Conservation (phyloP, 2,888 invertebrate species). For the Congeria kusceri region DNA sequence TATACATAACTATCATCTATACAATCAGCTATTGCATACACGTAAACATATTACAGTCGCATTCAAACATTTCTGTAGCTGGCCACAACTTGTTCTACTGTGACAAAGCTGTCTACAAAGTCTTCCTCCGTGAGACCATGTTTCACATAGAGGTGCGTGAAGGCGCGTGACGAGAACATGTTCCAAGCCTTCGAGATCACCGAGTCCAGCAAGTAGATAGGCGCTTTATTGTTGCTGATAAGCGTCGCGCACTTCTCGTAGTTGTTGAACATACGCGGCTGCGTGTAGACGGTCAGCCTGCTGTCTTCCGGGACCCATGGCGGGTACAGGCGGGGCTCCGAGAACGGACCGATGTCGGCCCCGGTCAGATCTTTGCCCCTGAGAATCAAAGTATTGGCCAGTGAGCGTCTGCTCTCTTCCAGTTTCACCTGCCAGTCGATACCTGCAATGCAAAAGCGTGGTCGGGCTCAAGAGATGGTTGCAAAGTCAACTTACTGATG, state of each 20-base stretch:
- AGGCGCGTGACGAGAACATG: slow-evolving; percentile 85
- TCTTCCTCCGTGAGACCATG: slow-evolving; percentile 84
- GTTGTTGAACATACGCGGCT: slow-evolving; percentile 78
- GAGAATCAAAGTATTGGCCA: slow-evolving; percentile 79
- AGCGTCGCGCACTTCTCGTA: slow-evolving; percentile 84
- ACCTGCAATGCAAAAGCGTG: slow-evolving; percentile 73
- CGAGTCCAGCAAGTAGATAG: slow-evolving; percentile 77
- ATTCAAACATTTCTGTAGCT: slow-evolving; percentile 74
- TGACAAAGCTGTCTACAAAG: slow-evolving; percentile 84
- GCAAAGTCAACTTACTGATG: too few relatives aligned
- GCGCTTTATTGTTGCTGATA: slow-evolving; percentile 83
- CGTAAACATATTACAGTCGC: neutral
- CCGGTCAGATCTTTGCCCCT: slow-evolving; percentile 78
- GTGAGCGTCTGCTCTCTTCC: slow-evolving; percentile 76
- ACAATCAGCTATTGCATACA: too few relatives aligned
- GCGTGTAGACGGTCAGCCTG: slow-evolving; percentile 71
- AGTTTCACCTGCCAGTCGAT: slow-evolving; percentile 83
- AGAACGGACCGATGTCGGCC: slow-evolving; percentile 74
- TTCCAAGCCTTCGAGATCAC: slow-evolving; percentile 84
- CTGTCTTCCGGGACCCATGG: slow-evolving; percentile 77
- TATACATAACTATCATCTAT: too few relatives aligned
- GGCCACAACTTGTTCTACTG: slow-evolving; percentile 84
- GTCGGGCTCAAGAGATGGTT: too few relatives aligned
- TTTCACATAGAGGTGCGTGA: slow-evolving; percentile 85
- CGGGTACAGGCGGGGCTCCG: slow-evolving; percentile 78